phyloP scores from a whole-genome alignment of 1,140 invertebrate genomes.

The Dreissena rostriformis region DNA sequence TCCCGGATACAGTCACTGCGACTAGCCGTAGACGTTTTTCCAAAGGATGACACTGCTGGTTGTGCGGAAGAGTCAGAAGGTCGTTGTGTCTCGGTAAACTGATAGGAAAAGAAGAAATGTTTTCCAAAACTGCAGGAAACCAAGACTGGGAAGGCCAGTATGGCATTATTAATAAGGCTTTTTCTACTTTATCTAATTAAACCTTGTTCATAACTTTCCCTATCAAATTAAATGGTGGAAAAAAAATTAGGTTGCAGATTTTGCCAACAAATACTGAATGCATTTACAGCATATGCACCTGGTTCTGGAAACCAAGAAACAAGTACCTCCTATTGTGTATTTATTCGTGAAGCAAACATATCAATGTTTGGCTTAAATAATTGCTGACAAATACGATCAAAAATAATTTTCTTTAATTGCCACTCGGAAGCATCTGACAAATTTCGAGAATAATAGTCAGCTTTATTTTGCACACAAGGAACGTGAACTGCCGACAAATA shows the following conservation, averaged over 20 bases:
- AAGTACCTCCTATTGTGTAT: conserved; percentile 50
- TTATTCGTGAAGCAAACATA: conserved; percentile 63
- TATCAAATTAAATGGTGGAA: conserved; percentile 56
- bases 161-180: conserved; percentile 41
- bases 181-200: conserved; percentile 40
- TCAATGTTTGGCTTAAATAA: conserved; percentile 51
- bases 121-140: conserved; percentile 36
- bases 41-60: conserved; percentile 23
- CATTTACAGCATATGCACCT: conserved; percentile 54
- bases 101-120: conserved; percentile 36
- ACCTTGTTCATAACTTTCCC: conserved; percentile 49
- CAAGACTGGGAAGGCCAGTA: conserved; percentile 51
- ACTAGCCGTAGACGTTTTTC: conserved; percentile 21
- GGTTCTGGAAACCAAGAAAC: conserved; percentile 61
- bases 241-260: conserved; percentile 34
- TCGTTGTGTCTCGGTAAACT: conserved; percentile 36
- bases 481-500: conserved; percentile 33
- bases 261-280: conserved; percentile 49
- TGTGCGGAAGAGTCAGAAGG: conserved; percentile 35
- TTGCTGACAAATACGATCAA: conserved; percentile 27
- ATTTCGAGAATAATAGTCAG: conserved; percentile 49
- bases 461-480: conserved; percentile 34
- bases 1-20: conserved; percentile 51
- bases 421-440: conserved; percentile 43
- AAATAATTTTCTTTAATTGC: conserved; percentile 37